Evolutionary conservation across 1,140 invertebrate genomes (phyloP), one percentile per base, ranked within the genome.

Genomic region (Drosophila aff.): DNA sequence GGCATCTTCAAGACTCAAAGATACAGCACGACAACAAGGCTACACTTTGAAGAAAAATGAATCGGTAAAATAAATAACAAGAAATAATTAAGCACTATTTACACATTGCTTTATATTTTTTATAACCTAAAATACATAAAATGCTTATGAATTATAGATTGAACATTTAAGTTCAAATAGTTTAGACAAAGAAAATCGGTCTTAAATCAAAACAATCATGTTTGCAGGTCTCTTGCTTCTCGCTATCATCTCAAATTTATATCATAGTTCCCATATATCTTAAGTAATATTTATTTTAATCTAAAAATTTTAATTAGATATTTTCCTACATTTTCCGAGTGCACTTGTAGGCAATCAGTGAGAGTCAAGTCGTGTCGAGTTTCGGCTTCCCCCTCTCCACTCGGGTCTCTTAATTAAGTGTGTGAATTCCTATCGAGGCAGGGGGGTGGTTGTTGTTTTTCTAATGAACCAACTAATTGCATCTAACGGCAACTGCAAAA

Each of bases 381-480:
- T 18, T 49, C 47, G 23, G 47, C n/a, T 49, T 49, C 15, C 10
- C 16, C 31, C 5, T 16, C 23, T 47, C 21, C 44, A 7, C 1
- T 11, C 9, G 21, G 15, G n/a, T 38, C 63, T 81, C 68, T 84
- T 89, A 90, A 89, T 89, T 89, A 89, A 89, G 84, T 89, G 84
- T 89, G 81, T 84, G 84, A 84, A 89, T 90, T 89, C 85, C 85
- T 76, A 81, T 90, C 69, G 74, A 79, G 55, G 16, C 72, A 40
- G 66, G 3, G 47, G 50, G 61, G 36, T 41, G 46, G 63, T 80
- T 87, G 72, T 61, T 84, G 84, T 72, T 78, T 62, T 79, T 90
- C 84, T 89, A 89, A 89, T 89, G 84, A 90, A 89, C 81, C 87
- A 89, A 89, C 84, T 89, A 89, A 89, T 90, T 89, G 84, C 85